Evolutionary conservation across 2,797 vertebrate species (phyloP).

Genomic region (Thunnus albacares): DNA sequence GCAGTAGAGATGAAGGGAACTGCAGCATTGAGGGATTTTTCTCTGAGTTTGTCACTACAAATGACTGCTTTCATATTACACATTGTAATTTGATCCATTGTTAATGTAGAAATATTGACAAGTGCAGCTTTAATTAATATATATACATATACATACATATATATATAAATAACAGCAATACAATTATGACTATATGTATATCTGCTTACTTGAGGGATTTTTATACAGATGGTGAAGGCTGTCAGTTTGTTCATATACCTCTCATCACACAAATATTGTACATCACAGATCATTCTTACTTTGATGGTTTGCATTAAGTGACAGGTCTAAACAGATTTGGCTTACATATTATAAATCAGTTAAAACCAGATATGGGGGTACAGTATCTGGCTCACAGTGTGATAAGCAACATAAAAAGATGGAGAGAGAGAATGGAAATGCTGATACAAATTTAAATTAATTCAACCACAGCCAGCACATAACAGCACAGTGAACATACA

Average conservation of each 20-base stretch:
- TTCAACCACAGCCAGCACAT: slow-evolving; percentile 35
- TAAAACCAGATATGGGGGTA: slow-evolving; percentile 36
- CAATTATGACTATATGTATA: not conserved
- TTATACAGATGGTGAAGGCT: too few species aligned
- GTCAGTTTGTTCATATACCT: not conserved
- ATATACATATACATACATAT: too few species aligned
- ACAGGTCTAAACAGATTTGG: slow-evolving; percentile 12
- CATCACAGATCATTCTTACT: not conserved
- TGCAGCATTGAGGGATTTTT: not conserved
- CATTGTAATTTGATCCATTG: not conserved
- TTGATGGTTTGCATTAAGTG: slow-evolving; percentile 11
- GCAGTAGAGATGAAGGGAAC: not conserved
- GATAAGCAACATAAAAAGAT: slow-evolving; percentile 41
- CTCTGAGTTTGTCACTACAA: not conserved
- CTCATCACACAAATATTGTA: not conserved
- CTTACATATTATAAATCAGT: slow-evolving; percentile 21
- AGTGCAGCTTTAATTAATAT: not conserved
- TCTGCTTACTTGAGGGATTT: not conserved
- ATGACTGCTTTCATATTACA: slow-evolving; percentile 2
- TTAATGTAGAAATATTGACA: not conserved
- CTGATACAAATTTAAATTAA: slow-evolving; percentile 33
- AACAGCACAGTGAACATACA: not conserved
- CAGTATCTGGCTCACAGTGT: slow-evolving; percentile 17
- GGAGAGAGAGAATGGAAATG: not conserved
- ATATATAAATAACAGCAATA: not conserved